Evolutionary conservation across 2,113 vertebrate species (phyloP).

Genomic region (Anarrhichthys ocellatus): DNA sequence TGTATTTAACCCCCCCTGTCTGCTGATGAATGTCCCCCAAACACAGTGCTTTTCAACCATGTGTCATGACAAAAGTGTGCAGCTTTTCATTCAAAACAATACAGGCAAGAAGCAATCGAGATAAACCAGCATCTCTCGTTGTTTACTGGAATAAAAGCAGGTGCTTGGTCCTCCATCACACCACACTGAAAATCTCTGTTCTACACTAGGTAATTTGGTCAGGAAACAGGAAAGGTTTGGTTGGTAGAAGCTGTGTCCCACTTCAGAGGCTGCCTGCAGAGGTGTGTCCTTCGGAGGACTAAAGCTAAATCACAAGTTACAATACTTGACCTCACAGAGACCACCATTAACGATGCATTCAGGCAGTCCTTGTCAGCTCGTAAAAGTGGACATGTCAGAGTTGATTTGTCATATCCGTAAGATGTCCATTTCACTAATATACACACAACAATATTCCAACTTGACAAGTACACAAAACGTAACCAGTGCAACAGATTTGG

Average conservation of each 20-base stretch:
- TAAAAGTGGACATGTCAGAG: not conserved
- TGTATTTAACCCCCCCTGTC: constrained; percentile 5
- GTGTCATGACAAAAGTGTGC: constrained; percentile 22
- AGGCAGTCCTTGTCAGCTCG: not conserved
- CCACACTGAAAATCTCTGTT: constrained; percentile 4
- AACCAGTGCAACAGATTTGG: not conserved
- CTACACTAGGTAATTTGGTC: not conserved
- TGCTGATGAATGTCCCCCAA: constrained; percentile 11
- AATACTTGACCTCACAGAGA: constrained; percentile 47
- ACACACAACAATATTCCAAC: not conserved
- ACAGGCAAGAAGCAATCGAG: not conserved
- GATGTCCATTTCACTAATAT: not conserved
- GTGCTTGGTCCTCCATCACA: not conserved
- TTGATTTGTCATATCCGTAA: not conserved
- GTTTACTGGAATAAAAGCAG: constrained; percentile 10
- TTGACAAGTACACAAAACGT: constrained; percentile 4
- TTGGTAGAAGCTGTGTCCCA: constrained; percentile 18
- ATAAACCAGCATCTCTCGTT: not conserved
- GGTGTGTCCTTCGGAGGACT: constrained; percentile 2
- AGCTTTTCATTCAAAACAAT: constrained; percentile 11
- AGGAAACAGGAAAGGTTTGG: constrained; percentile 13
- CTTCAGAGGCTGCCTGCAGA: constrained; percentile 22
- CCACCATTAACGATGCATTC: constrained; percentile 22
- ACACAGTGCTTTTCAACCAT: not conserved
- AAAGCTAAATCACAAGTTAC: constrained; percentile 12